A percentile compares a stretch with the other conserved stretches of the same genome.
Evolutionary conservation across 2,113 vertebrate genomes (phyloP).

Genomic region (Cromileptes altivelis): DNA sequence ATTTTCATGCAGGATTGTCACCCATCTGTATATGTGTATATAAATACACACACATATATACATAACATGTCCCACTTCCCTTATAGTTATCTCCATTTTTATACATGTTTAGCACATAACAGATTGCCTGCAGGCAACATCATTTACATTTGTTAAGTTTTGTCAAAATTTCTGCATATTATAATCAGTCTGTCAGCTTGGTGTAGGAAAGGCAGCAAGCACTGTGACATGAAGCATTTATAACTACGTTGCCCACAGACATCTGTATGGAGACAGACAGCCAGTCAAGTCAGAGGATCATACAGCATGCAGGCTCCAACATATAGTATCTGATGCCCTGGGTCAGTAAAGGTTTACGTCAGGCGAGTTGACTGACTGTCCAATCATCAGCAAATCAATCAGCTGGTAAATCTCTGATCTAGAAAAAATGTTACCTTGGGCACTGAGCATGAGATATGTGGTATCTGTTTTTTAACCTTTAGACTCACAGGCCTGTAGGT

Average conservation of each 20-base stretch:
- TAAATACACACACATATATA: too few relatives aligned
- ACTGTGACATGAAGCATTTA: not conserved
- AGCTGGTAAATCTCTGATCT: too few relatives aligned
- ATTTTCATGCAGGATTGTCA: too few relatives aligned
- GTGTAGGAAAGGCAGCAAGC: not conserved
- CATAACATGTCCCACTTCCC: not conserved
- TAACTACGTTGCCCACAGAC: not conserved
- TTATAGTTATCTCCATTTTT: not conserved
- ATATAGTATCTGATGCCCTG: too few relatives aligned
- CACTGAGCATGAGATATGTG: too few relatives aligned
- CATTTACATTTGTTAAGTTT: constrained; percentile 4
- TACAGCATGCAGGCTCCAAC: not conserved
- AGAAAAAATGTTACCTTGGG: too few relatives aligned
- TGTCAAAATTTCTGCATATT: not conserved
- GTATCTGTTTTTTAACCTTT: constrained; percentile 7
- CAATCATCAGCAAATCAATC: too few relatives aligned
- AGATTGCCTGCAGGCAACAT: not conserved
- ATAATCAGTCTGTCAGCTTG: constrained; percentile 13
- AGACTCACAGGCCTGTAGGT: not conserved
- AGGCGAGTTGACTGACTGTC: too few relatives aligned
- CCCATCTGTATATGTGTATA: too few relatives aligned
- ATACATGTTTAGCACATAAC: not conserved
- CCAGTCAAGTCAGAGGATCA: not conserved
- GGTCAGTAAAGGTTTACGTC: too few relatives aligned
- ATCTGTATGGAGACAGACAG: not conserved